Percentiles rank a stretch among this genome's conserved stretches.
phyloP scores from a whole-genome alignment of 2,113 vertebrate species.

The Protomyctophum bolini region DNA sequence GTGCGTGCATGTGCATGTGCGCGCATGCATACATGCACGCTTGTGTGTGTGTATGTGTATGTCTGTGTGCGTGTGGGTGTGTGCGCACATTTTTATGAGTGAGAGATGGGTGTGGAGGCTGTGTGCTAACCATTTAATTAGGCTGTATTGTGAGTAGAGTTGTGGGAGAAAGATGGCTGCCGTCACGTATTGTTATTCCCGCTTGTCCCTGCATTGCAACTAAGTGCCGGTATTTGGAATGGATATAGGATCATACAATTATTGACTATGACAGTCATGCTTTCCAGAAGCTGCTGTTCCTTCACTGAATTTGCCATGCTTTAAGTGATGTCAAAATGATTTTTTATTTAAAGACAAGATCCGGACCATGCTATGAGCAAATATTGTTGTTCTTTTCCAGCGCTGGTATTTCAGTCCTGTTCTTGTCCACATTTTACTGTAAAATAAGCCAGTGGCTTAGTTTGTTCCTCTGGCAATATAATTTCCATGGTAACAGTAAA shows the following conservation, averaged over 20 bases:
- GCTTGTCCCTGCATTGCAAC: slow-evolving; percentile 2
- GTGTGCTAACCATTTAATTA: slow-evolving; percentile 29
- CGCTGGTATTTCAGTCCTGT: background rate
- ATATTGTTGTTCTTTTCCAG: background rate
- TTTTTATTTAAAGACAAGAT: background rate
- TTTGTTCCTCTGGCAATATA: slow-evolving; percentile 36
- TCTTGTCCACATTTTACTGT: slow-evolving; percentile 9
- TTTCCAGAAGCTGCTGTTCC: background rate
- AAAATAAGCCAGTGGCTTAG: slow-evolving; percentile 26
- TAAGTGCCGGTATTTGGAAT: background rate
- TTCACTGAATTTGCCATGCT: background rate
- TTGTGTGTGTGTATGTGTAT: background rate
- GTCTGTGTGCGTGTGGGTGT: background rate
- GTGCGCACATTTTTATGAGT: background rate
- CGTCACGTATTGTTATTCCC: slow-evolving; percentile 8
- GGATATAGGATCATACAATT: background rate
- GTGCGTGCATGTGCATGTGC: no score
- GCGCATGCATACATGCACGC: no score
- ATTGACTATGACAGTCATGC: background rate
- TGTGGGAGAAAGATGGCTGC: slow-evolving; percentile 21
- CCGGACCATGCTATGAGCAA: background rate
- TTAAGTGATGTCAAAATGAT: background rate
- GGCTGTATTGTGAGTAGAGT: slow-evolving; percentile 28
- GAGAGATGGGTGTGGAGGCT: slow-evolving; percentile 3
- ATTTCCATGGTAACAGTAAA: slow-evolving; percentile 49